phyloP scores from a whole-genome alignment of 2,797 vertebrate genomes.

The Choloepus didactylus region DNA sequence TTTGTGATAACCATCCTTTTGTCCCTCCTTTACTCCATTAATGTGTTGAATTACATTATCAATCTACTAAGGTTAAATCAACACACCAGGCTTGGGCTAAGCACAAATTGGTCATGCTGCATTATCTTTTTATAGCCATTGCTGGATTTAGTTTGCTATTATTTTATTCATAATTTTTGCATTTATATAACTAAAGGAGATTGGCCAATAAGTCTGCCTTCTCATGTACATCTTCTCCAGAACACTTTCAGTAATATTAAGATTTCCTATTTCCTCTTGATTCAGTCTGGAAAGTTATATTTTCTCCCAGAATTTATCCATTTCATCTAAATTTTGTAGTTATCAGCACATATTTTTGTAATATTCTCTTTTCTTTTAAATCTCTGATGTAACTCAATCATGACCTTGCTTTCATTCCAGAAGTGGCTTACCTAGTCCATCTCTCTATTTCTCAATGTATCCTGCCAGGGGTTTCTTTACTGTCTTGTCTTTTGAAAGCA shows the following conservation, averaged over 20 bases:
- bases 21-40: neutral
- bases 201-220: neutral
- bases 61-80: neutral
- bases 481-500: neutral
- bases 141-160: conserved; percentile 2
- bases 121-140: neutral
- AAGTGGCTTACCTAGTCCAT: neutral
- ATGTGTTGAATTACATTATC: neutral
- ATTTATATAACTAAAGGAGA: neutral
- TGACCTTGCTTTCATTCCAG: neutral
- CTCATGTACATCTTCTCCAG: neutral
- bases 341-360: neutral
- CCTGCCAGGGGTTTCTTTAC: neutral
- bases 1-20: conserved; percentile 11
- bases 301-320: neutral
- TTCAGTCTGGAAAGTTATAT: neutral
- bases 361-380: neutral
- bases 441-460: neutral
- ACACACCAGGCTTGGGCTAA: neutral
- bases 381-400: neutral
- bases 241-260: neutral
- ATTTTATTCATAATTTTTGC: neutral
- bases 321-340: neutral
- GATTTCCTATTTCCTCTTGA: neutral
- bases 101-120: neutral